Percentiles rank a stretch among this genome's conserved stretches.
Evolutionary conservation across 2,888 invertebrate species (phyloP).

Genomic region (Melikaiella ostensackeni): DNA sequence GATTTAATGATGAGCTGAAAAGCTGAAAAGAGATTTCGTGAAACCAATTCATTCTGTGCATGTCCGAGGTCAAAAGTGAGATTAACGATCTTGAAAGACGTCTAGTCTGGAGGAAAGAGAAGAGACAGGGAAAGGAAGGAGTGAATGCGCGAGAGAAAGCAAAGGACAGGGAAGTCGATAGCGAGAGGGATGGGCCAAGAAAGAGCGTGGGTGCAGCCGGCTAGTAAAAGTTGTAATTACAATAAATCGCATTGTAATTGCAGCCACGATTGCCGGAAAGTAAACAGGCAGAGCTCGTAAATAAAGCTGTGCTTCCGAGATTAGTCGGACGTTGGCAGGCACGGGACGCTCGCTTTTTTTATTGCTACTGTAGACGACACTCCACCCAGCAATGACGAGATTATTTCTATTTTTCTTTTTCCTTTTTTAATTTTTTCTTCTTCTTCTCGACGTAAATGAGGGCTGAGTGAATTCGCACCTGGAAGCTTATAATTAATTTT

Average conservation of each 20-base stretch:
- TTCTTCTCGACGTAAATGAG: constrained; percentile 18
- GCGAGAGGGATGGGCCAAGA: constrained; percentile 27
- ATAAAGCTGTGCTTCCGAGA: constrained; percentile 60
- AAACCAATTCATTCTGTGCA: constrained; percentile 34
- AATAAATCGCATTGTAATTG: constrained; percentile 69
- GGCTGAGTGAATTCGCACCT: constrained; percentile 36
- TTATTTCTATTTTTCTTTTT: constrained; percentile 28
- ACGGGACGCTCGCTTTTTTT: constrained; percentile 31
- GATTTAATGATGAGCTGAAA: constrained; percentile 21
- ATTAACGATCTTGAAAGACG: constrained; percentile 31
- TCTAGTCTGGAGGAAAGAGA: neutral
- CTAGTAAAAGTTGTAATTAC: constrained; percentile 69
- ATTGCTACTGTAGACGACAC: constrained; percentile 34
- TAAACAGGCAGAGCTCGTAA: constrained; percentile 65
- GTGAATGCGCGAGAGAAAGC: constrained; percentile 43
- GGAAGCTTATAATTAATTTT: constrained; percentile 37
- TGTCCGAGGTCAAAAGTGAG: constrained; percentile 38
- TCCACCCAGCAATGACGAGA: constrained; percentile 30
- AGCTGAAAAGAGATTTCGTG: constrained; percentile 28
- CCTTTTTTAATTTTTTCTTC: neutral
- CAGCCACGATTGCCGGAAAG: constrained; percentile 64
- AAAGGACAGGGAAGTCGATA: constrained; percentile 42
- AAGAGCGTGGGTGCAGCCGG: constrained; percentile 38
- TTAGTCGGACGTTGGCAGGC: constrained; percentile 25
- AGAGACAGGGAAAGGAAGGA: constrained; percentile 17